Evolutionary conservation across 2,113 vertebrate genomes (phyloP).

Genomic region (Nycticryphes semicollaris): DNA sequence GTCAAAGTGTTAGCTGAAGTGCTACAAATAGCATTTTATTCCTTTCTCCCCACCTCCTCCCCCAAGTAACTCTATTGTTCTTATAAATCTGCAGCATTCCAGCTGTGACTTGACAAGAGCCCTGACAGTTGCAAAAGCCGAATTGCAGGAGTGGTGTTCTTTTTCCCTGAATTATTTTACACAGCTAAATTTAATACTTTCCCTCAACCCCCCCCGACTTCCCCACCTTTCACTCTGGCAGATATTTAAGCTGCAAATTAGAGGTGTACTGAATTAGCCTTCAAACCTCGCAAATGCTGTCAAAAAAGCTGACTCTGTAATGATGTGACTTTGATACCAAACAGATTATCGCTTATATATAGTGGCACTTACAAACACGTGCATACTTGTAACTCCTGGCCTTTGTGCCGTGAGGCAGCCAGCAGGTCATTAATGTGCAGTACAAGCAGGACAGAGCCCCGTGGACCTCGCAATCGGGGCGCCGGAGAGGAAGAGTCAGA

Average conservation of each 20-base stretch:
- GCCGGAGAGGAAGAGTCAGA: conserved; percentile 66
- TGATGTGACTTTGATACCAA: conserved; percentile 54
- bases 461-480: not conserved
- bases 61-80: conserved; percentile 51
- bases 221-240: conserved; percentile 22
- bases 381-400: conserved; percentile 8
- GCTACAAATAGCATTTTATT: conserved; percentile 44
- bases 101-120: conserved; percentile 17
- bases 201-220: not conserved
- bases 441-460: not conserved
- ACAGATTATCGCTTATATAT: conserved; percentile 28
- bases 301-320: conserved; percentile 28
- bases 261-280: conserved; percentile 49
- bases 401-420: conserved; percentile 24
- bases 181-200: conserved; percentile 21
- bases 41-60: not conserved
- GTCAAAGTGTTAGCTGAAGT: conserved; percentile 23
- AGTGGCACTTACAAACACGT: conserved; percentile 26
- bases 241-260: conserved; percentile 59
- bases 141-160: conserved; percentile 1
- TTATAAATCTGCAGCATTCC: conserved; percentile 13
- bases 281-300: conserved; percentile 34
- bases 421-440: conserved; percentile 47
- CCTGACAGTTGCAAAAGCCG: conserved; percentile 24
- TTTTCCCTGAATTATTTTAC: conserved; percentile 5